A percentile compares a stretch with the other conserved stretches of the same genome.
phyloP scores from a whole-genome alignment of 2,113 vertebrate species.

The Cebidichthys violaceus region DNA sequence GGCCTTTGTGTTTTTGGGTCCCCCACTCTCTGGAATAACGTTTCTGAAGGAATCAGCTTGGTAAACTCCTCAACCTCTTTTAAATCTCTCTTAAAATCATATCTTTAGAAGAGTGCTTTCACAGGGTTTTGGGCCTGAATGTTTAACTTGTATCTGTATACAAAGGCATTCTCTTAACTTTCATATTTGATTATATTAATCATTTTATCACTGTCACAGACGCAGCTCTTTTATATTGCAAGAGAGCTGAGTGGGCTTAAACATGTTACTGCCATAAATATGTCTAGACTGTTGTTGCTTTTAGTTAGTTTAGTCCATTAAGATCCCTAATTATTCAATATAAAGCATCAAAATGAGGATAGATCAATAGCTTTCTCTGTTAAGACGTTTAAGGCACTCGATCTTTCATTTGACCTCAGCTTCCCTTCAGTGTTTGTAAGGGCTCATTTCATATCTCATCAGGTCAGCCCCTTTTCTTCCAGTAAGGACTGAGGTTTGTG shows the following conservation, averaged over 20 bases:
- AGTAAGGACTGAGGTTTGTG: conserved; percentile 38
- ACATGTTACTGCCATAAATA: background rate
- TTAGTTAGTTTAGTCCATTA: background rate
- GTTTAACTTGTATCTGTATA: too few species aligned
- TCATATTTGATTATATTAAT: too few species aligned
- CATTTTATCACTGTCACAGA: background rate
- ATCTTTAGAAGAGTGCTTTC: too few species aligned
- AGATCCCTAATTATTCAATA: too few species aligned
- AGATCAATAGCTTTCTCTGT: conserved; percentile 2
- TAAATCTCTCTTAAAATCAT: too few species aligned
- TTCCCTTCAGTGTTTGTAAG: conserved; percentile 11
- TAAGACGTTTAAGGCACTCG: background rate
- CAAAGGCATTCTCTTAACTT: too few species aligned
- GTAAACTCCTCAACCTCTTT: too few species aligned
- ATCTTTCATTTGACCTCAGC: conserved; percentile 14
- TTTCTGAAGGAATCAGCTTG: too few species aligned
- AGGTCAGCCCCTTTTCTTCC: conserved; percentile 23
- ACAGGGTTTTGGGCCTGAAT: too few species aligned
- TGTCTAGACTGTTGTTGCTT: background rate
- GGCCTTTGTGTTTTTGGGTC: background rate
- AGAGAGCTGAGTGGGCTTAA: background rate
- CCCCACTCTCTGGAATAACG: too few species aligned
- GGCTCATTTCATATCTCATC: conserved; percentile 44
- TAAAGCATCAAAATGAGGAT: background rate
- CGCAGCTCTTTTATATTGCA: background rate